These are phyloP conservation scores for Sebastes cheni DNA, from an alignment of 2,797 vertebrate species.

Conservation along the genomic window DNA sequence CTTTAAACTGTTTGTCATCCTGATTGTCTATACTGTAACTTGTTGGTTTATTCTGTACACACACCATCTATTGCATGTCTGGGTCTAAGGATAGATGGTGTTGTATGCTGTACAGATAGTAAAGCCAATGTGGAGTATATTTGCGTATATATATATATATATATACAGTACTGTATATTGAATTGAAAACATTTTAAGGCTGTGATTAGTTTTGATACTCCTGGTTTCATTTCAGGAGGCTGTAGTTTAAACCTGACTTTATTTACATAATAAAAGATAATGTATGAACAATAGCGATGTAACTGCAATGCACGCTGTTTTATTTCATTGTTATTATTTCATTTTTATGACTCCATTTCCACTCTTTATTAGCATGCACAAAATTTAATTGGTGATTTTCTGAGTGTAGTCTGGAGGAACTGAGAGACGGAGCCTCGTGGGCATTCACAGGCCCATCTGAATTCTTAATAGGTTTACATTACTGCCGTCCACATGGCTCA, in stretches of 20 bases:
- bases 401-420: conserved; percentile 11
- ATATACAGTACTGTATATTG: neutral
- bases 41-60: neutral
- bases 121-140: no score
- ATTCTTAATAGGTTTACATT: conserved; percentile 40
- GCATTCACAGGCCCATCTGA: conserved; percentile 9
- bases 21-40: neutral
- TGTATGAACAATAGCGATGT: neutral
- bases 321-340: neutral
- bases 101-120: no score
- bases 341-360: conserved; percentile 7
- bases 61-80: no score
- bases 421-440: conserved; percentile 7
- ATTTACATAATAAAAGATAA: neutral
- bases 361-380: neutral
- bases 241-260: neutral
- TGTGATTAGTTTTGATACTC: neutral
- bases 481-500: conserved; percentile 24
- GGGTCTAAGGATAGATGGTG: neutral
- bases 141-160: neutral
- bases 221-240: neutral
- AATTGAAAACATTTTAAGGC: neutral
- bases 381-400: conserved; percentile 2
- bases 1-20: neutral
- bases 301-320: neutral